A percentile compares a stretch with the other conserved stretches of the same genome.
Evolutionary conservation across 2,888 invertebrate species (phyloP).

Genomic region (Liposcelis brunnea): DNA sequence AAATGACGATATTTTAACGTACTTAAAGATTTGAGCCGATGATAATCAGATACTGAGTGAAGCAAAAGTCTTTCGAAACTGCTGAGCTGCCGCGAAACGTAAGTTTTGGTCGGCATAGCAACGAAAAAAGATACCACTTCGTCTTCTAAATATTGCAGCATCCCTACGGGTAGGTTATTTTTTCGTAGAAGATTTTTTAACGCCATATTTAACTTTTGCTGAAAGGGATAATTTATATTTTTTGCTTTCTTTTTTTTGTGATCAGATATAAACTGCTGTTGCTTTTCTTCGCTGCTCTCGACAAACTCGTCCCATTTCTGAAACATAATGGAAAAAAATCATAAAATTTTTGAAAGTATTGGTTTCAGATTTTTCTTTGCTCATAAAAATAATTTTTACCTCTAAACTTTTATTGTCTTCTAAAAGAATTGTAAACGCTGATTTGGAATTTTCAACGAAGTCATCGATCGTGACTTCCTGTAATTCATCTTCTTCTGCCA

Average conservation of each 20-base stretch:
- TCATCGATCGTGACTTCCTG: constrained; percentile 5
- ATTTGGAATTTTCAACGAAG: neutral
- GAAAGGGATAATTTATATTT: neutral
- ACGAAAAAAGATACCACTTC: neutral
- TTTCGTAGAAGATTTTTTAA: neutral
- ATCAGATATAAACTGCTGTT: neutral
- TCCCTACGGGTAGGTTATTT: constrained; percentile 1
- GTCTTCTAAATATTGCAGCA: constrained; percentile 4
- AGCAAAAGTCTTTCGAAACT: constrained; percentile 23
- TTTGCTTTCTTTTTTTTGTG: neutral
- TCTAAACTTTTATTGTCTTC: neutral
- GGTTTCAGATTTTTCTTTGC: too few relatives aligned
- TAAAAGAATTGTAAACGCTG: neutral
- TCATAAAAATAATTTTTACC: too few relatives aligned
- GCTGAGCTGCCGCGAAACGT: constrained; percentile 10
- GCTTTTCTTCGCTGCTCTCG: neutral
- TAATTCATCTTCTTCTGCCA: constrained; percentile 1
- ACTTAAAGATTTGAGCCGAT: constrained; percentile 20
- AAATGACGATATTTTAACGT: neutral
- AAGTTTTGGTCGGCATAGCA: neutral
- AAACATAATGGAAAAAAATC: neutral
- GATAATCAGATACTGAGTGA: constrained; percentile 24
- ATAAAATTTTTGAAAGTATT: neutral
- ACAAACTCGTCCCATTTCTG: constrained; percentile 8
- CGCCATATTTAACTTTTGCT: neutral